Conservation (phyloP, 2,797 vertebrate genomes). For the Pyrocephalus nanus region DNA sequence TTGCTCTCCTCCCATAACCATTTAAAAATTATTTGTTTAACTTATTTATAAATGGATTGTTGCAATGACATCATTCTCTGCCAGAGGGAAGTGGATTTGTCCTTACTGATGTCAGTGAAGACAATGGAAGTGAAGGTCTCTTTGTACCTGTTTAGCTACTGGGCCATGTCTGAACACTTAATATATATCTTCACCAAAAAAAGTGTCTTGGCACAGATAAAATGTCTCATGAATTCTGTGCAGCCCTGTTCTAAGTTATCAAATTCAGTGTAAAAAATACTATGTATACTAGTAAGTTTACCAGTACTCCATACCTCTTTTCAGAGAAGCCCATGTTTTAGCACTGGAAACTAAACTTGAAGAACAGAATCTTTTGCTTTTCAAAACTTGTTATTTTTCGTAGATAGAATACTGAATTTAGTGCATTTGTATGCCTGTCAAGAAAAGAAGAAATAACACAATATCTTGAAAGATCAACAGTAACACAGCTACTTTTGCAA, state of each 20-base stretch:
- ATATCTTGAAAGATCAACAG: background rate
- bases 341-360: background rate
- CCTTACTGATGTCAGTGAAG: background rate
- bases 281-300: background rate
- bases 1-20: background rate
- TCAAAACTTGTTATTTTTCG: background rate
- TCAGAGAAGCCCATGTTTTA: background rate
- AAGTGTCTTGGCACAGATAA: background rate
- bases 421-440: background rate
- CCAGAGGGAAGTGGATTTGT: background rate
- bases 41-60: background rate
- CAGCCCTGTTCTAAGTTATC: background rate
- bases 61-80: background rate
- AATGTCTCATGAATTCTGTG: background rate
- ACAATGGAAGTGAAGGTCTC: background rate
- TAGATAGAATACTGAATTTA: background rate
- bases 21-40: background rate
- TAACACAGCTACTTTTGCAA: background rate
- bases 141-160: background rate
- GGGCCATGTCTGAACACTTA: background rate
- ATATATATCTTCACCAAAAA: background rate
- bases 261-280: background rate
- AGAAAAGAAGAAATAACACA: background rate
- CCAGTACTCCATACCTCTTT: background rate
- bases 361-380: background rate